Percentiles rank a stretch among this genome's conserved stretches.
Conservation (phyloP, 2,113 vertebrate genomes). For the Lynx canadensis region DNA sequence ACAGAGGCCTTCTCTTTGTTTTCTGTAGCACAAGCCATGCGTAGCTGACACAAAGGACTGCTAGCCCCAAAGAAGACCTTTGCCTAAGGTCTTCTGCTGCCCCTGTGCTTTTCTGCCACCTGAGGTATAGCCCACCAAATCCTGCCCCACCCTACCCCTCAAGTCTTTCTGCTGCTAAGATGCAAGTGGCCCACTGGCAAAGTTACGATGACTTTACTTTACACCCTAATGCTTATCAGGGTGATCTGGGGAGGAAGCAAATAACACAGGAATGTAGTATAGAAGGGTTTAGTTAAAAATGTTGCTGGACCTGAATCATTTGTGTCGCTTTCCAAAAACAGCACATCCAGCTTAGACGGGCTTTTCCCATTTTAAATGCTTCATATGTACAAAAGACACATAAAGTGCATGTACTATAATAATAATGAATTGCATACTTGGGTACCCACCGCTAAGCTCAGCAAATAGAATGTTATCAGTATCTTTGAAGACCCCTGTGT, state of each 20-base stretch:
- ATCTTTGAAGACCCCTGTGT: not conserved
- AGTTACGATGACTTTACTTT: not conserved
- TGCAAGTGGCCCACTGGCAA: not conserved
- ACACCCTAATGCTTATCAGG: not conserved
- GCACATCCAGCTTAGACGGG: not conserved
- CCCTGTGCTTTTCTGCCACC: not conserved
- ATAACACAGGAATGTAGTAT: not conserved
- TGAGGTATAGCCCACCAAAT: not conserved
- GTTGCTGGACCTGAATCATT: not conserved
- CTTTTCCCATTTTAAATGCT: conserved; percentile 1
- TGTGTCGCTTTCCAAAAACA: not conserved
- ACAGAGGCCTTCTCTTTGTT: not conserved
- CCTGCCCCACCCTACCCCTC: not conserved
- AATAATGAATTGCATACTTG: not conserved
- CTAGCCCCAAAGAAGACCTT: not conserved
- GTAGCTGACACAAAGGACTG: not conserved
- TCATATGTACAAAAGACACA: not conserved
- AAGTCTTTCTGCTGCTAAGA: not conserved
- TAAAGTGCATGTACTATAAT: not conserved
- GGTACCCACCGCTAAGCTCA: not conserved
- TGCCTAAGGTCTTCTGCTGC: not conserved
- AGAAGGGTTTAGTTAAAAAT: conserved; percentile 15
- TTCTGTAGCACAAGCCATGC: not conserved
- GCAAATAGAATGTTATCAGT: not conserved
- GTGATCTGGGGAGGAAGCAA: not conserved